Evolutionary conservation across 2,888 invertebrate genomes (phyloP), one percentile per base, ranked within the genome.

Genomic region (Spilarctia lutea): DNA sequence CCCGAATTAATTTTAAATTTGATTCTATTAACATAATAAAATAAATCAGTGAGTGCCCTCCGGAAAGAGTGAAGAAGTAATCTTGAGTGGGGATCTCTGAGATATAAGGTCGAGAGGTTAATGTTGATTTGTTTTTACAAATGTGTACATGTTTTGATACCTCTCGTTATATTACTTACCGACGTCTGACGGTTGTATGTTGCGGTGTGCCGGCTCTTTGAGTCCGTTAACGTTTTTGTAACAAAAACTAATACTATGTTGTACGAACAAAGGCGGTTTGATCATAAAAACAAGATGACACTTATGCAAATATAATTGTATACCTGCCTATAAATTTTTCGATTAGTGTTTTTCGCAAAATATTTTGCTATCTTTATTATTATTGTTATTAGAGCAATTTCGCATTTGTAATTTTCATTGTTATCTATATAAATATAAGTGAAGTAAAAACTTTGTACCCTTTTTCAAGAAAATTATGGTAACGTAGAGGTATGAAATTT

Each of bases 11-110:
- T 94, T 93, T 91, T 87, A 89, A 91, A 91, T 91, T 90, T 91
- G 88, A 91, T 90, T 91, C 88, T 90, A 92, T 93, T 92, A 91
- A 88, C 92, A 91, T 92, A 91, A 91, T 92, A 88, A 90, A 91
- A 89, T 90, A 91, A 91, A 91, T 90, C 89, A 86, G 86, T 86
- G 84, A 81, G 85, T 80, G 86, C 85, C 87, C 82, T 81, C 73
- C 56, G 78, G 86, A 77, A 72, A 81, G 71, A 81, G 83, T 81
- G 85, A 83, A 84, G 80, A 84, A 86, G 81, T 87, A 88, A 91
- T 91, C 90, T 89, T 77, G 78, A 83, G 80, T 83, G 83, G 81
- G 81, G 87, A 89, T 92, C 89, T 85, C 81, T 72, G 84, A 85
- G 88, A 86, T 87, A 86, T 79, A 85, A 87, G 90, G 89, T 88